Base-by-base conservation (phyloP, 2,888 invertebrate species). In the Sarcophaga carnaria region DNA sequence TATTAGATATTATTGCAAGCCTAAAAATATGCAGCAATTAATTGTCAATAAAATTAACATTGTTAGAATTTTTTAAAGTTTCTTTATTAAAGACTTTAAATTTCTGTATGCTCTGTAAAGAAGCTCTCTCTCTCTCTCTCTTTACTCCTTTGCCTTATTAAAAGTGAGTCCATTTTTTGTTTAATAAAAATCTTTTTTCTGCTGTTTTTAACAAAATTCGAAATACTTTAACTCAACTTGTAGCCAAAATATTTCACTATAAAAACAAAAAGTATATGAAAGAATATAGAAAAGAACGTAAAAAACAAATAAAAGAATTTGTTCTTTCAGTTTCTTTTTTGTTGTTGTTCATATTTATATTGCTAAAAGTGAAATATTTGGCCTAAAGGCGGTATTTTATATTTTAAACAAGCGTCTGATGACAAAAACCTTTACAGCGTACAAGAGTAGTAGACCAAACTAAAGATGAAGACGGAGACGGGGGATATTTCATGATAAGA, bases 291-390 rank as follows among this genome's bases (percentile, higher is more conserved):
- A 60, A 27, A 69, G 1, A 22, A 54, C 1, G 49, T 14, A 17
- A 27, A 47, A 20, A 67, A 2, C 37, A 37, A 14, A 60, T 45
- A 10, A 72, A 72, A 37, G 5, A 47, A 70, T 62, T 54, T 20
- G 20, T 74, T 82, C 79, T 79, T 49, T 49, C 49, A 45, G 37
- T 37, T 37, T 6, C 0, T 37, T 37, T 37, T 2, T 37, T 37
- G 37, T 37, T 37, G 37, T 37, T 37, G 37, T 37, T 37, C 2
- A 82, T 60, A 81, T 85, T 85, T 85, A 85, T 78, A 25, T 79
- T 82, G 81, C 71, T 75, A 82, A 79, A 79, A 76, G 62, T 76
- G 62, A 83, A 83, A 76, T 86, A 83, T 86, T 86, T 83, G 66
- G 72, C 79, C 86, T 71, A 11, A 71, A 72, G 79, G 70, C 71